phyloP scores from a whole-genome alignment of 2,888 invertebrate species.

The Drosophila parthenogenetica region DNA sequence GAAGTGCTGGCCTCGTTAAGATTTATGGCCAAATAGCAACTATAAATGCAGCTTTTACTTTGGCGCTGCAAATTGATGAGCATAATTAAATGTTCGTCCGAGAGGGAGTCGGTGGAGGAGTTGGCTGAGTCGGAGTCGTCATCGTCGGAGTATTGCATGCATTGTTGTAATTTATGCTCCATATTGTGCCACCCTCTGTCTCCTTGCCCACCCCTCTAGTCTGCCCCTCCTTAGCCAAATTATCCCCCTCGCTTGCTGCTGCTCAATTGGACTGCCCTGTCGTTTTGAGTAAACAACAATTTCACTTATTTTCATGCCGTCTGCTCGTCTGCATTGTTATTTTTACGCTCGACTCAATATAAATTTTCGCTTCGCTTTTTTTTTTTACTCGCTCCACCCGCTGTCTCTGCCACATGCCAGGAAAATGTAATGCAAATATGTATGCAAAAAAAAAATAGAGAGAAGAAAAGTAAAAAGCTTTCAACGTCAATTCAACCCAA shows the following conservation, averaged over 20 bases:
- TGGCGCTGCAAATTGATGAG: slow-evolving; percentile 71
- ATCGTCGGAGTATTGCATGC: slow-evolving; percentile 66
- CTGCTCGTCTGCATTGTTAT: slow-evolving; percentile 76
- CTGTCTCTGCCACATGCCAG: slow-evolving; percentile 55
- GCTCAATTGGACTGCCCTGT: slow-evolving; percentile 43
- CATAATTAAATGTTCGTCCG: slow-evolving; percentile 76
- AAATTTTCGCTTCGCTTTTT: slow-evolving; percentile 62
- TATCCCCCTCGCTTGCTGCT: not conserved
- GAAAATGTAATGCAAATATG: slow-evolving; percentile 78
- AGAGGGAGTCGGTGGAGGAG: slow-evolving; percentile 55
- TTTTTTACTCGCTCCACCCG: slow-evolving; percentile 1
- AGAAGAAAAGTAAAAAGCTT: slow-evolving; percentile 28
- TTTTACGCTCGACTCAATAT: slow-evolving; percentile 80
- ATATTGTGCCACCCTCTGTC: slow-evolving; percentile 46
- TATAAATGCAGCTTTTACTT: slow-evolving; percentile 19
- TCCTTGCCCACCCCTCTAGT: too few relatives aligned
- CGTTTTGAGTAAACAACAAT: slow-evolving; percentile 77
- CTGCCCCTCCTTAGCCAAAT: not conserved
- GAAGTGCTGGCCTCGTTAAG: slow-evolving; percentile 51
- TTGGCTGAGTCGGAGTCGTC: slow-evolving; percentile 18
- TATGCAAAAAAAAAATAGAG: slow-evolving; percentile 42
- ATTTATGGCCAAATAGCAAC: slow-evolving; percentile 53
- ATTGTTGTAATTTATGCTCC: slow-evolving; percentile 79
- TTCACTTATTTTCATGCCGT: slow-evolving; percentile 79
- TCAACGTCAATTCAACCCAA: slow-evolving; percentile 28